Evolutionary conservation across 2,888 invertebrate genomes (phyloP), one percentile per base, ranked within the genome.

Genomic region (Anaspis maculata): DNA sequence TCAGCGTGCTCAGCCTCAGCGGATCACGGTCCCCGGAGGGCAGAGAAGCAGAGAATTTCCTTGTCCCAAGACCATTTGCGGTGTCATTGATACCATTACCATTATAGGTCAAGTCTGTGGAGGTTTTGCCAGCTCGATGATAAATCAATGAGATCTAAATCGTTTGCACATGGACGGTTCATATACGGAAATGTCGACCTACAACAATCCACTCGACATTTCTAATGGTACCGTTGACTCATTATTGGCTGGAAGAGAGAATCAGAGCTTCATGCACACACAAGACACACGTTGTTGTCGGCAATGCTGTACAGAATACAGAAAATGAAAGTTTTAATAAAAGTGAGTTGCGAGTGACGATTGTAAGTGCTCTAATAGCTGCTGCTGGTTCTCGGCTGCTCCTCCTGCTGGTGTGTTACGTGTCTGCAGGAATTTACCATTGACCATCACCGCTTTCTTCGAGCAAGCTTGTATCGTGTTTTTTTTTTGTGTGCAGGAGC

Each of bases 241-340:
- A 46, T 47, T 36, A 39, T n/a, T 21, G n/a, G n/a, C 3, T 13
- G 15, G 13, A 4, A 12, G 16, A 9, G 27, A 23, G 31, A 21
- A 27, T 33, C 27, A 26, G 26, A 26, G 29, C 14, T n/a, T n/a
- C n/a, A n/a, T n/a, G n/a, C n/a, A n/a, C n/a, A n/a, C n/a, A n/a
- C n/a, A n/a, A n/a, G n/a, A n/a, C n/a, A n/a, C n/a, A n/a, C n/a
- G n/a, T n/a, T n/a, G n/a, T n/a, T n/a, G n/a, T n/a, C n/a, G n/a
- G n/a, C n/a, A n/a, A n/a, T n/a, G n/a, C n/a, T n/a, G n/a, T n/a
- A n/a, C n/a, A n/a, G n/a, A n/a, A n/a, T n/a, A n/a, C n/a, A 43
- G 46, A 47, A 47, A 48, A 44, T 46, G 50, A 48, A 50, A 50
- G 48, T 47, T 46, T 27, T n/a, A n/a, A n/a, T n/a, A n/a, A n/a